Conservation (phyloP, 2,888 invertebrate species). For the Smittia aterrima region DNA sequence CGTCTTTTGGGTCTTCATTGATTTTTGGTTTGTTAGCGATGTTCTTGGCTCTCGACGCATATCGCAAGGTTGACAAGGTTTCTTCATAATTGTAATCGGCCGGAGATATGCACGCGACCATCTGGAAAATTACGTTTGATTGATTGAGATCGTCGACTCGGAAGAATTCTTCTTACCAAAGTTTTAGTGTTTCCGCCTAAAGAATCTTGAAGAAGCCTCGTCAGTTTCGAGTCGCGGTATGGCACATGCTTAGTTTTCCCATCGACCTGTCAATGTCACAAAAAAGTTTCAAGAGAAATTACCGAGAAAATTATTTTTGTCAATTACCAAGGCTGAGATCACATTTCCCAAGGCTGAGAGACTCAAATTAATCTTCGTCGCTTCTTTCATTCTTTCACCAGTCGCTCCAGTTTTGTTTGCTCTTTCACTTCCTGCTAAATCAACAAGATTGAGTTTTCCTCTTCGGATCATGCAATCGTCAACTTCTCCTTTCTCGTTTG, state of each 20-base stretch:
- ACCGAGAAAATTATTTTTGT: conserved; percentile 63
- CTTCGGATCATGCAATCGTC: conserved; percentile 59
- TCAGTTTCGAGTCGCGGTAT: conserved; percentile 82
- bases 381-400: conserved; percentile 81
- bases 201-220: conserved; percentile 74
- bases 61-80: conserved; percentile 75
- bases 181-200: conserved; percentile 86
- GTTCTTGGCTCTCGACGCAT: conserved; percentile 82
- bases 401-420: conserved; percentile 82
- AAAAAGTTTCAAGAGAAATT: background rate
- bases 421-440: conserved; percentile 84
- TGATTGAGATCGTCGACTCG: background rate
- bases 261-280: too few species aligned
- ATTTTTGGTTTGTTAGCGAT: conserved; percentile 81
- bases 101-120: conserved; percentile 83
- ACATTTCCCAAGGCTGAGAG: conserved; percentile 86
- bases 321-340: conserved; percentile 71
- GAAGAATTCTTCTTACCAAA: conserved; percentile 49
- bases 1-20: conserved; percentile 89
- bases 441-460: conserved; percentile 78
- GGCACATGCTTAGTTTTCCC: conserved; percentile 78
- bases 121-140: conserved; percentile 50
- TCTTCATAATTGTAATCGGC: conserved; percentile 81
- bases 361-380: conserved; percentile 85
- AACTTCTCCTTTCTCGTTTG: conserved; percentile 45